Evolutionary conservation across 2,113 vertebrate genomes (phyloP), one percentile per base, ranked within the genome.

Genomic region (Oryzias celebensis): DNA sequence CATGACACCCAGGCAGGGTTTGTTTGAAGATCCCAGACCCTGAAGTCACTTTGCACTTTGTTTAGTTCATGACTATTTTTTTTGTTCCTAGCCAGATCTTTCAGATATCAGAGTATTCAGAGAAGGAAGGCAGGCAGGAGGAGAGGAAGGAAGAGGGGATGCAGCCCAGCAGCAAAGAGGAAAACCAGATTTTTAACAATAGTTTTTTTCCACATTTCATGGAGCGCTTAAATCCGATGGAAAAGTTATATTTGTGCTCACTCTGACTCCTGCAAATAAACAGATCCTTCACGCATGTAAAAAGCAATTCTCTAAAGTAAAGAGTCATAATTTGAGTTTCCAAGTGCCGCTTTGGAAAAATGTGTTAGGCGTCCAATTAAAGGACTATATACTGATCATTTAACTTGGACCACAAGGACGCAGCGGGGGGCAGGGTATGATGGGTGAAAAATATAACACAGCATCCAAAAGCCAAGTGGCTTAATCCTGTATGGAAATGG

Each of bases 21-120:
- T 98, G 92, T 99, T 98, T 99, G 96, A 96, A 93, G 97, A 99
- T 99, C 97, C 96, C 91, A 92, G 90, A 91, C 93, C 93, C 94
- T 66, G 24, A 92, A 96, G 92, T 95, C 94, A 94, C 92, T 93
- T 89, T 91, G 87, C 17, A 86, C 91, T 95, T 96, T 98, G 95
- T 97, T 93, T 71, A 83, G 90, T 64, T 79, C 90, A 81, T 41
- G 85, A 94, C 92, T 86, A 72, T 28, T 53, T 17, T 49, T 53
- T 72, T 79, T 77, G 80, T 89, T 87, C 87, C 80, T 80, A 94
- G 93, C 94, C 94, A 94, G 93, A 93, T 94, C 91, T 92, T 78
- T 85, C 83, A 91, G 87, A 94, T 96, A 97, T 98, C 93, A 94
- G 96, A 95, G 94, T 90, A 94, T 95, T 94, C 92, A 85, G 92